A percentile compares a stretch with the other conserved stretches of the same genome.
phyloP scores from a whole-genome alignment of 1,140 invertebrate genomes.

The Psix sp. region DNA sequence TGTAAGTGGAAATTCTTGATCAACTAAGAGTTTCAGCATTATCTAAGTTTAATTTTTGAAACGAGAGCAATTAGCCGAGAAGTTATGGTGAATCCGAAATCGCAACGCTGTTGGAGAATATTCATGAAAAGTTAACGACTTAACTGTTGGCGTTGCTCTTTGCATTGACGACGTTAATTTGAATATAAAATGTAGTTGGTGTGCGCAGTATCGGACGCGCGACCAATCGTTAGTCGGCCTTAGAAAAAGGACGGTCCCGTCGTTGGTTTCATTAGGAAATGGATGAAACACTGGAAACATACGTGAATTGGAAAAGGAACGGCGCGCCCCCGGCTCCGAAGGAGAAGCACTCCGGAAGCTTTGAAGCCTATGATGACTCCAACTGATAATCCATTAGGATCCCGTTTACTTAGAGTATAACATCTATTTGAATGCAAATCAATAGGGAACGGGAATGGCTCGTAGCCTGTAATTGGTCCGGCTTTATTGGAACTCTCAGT shows the following conservation, averaged over 20 bases:
- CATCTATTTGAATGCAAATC: constrained; percentile 78
- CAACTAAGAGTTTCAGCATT: too few species aligned
- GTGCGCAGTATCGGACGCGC: constrained; percentile 32
- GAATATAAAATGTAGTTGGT: constrained; percentile 52
- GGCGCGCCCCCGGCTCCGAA: constrained; percentile 57
- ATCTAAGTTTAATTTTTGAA: constrained; percentile 2
- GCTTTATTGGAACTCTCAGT: constrained; percentile 77
- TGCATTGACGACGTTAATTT: constrained; percentile 37
- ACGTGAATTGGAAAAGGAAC: constrained; percentile 71
- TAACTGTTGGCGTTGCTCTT: constrained; percentile 29
- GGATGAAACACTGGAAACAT: constrained; percentile 75
- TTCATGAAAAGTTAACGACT: constrained; percentile 51
- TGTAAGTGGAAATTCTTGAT: too few species aligned
- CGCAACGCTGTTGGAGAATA: constrained; percentile 31
- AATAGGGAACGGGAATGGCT: constrained; percentile 76
- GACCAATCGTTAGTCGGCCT: constrained; percentile 69
- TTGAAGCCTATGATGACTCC: constrained; percentile 77
- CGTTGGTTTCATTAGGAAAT: constrained; percentile 76
- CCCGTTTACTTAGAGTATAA: constrained; percentile 77
- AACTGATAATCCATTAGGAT: constrained; percentile 78
- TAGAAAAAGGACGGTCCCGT: constrained; percentile 71
- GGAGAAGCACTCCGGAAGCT: constrained; percentile 64
- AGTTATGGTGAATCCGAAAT: constrained; percentile 38
- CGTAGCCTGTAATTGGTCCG: constrained; percentile 76
- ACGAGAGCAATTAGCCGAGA: constrained; percentile 18